These are phyloP conservation scores for Holothuria glaberrima DNA, from an alignment of 35 echinoderm and acorn worm genomes.

Conservation along the genomic window DNA sequence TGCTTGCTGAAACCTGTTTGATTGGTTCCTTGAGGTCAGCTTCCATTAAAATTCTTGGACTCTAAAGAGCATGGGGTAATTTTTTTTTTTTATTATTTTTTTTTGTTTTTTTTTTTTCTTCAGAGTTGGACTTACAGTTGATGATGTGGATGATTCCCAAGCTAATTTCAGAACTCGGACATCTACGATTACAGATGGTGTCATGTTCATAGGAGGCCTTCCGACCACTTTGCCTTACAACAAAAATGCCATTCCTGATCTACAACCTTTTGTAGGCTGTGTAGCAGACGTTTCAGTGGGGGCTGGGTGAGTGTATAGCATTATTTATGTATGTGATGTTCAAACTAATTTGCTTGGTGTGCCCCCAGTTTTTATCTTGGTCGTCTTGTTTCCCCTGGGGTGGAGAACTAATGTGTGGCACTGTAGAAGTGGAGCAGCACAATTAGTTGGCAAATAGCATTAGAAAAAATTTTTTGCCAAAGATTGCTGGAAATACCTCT, in stretches of 20 bases:
- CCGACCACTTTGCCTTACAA: constrained; percentile 34
- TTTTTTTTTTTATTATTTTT: not conserved
- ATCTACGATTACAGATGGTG: constrained; percentile 21
- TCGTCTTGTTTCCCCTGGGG: no score
- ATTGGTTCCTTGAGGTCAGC: no score
- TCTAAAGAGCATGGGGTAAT: not conserved
- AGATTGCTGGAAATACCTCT: no score
- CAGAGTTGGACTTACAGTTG: constrained; percentile 62
- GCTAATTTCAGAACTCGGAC: constrained; percentile 43
- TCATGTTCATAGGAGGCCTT: constrained; percentile 67
- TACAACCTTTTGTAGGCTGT: constrained; percentile 67
- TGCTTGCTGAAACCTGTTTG: no score
- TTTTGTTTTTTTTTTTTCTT: not conserved
- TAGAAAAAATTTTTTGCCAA: no score
- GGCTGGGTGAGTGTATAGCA: constrained; percentile 50
- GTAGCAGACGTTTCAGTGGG: constrained; percentile 60
- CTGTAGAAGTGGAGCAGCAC: not conserved
- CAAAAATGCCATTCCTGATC: constrained; percentile 8
- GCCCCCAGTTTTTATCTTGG: no score
- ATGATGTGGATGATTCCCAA: constrained; percentile 44
- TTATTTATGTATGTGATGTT: not conserved
- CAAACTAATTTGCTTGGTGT: not conserved
- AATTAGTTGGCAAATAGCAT: not conserved
- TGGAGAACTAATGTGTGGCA: not conserved
- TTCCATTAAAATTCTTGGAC: no score